Base-by-base conservation (phyloP, 2,797 vertebrate species). In the Novumbra hubbsi region DNA sequence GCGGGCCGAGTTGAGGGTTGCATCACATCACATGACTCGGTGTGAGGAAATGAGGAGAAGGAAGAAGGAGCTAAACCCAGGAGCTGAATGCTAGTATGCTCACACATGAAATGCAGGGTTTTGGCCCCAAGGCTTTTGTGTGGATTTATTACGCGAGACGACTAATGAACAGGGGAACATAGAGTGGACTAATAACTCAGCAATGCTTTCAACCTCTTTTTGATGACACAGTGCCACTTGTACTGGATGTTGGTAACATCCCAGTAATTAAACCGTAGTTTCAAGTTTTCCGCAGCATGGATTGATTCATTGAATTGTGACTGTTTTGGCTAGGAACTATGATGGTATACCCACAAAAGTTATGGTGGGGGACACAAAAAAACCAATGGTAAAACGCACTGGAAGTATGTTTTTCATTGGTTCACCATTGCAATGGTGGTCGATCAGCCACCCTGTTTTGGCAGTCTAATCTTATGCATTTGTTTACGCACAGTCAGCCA, bases 101-200 rank as follows among this genome's bases (percentile, higher is more conserved):
- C 50, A 68, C 72, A 52, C 80, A 86, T 83, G 83, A 88, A 88
- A 91, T 88, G 76, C 82, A 88, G 81, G 83, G 7, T 11, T 55
- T n/a, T 55, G 9, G 24, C 45, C 1, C 5, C 21, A 1, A 49
- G 71, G 41, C 67, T 77, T 76, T 71, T 73, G 49, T 15, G 49
- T 72, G 48, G 28, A 75, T 4, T 32, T 81, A 55, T 72, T 68
- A 32, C 41, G 9, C 0, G 64, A 70, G 48, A 73, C 79, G 74
- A 76, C 73, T 83, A 83, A 71, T 71, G 45, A 76, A 78, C 80
- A 80, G 82, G 83, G 49, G 4, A 49, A 49, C 55, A 48, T 38
- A 71, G 74, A 62, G 16, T 72, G 38, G 71, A 34, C 9, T 45
- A 27, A 41, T 72, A 72, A 62, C 62, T 72, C 21, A 16, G 17